Base-by-base conservation (phyloP, 2,113 vertebrate species). In the Triplophysa rosa region DNA sequence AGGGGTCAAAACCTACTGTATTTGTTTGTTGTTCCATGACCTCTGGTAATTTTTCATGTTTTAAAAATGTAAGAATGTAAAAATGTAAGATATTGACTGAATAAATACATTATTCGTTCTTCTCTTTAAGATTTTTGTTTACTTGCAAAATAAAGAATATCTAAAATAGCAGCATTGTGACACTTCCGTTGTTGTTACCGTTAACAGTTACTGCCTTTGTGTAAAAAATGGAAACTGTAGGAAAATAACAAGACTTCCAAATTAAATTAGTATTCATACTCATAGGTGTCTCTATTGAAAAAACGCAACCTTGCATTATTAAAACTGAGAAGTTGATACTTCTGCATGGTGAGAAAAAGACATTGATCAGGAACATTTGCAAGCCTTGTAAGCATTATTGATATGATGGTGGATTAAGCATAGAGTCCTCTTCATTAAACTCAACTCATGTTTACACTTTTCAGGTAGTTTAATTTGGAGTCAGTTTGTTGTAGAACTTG, bases 231-330 rank as follows among this genome's bases (percentile, higher is more conserved):
- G 61, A 69, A 83, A 84, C 77, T 81, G 84, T 73, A 29, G 81
- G 77, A 74, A 81, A 79, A 84, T 81, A 78, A 83, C 81, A 49
- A 84, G 33, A 73, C 75, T 29, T 79, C 67, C 66, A 76, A 83
- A 84, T 83, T 80, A 37, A 77, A 52, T 78, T 79, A 16, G 69
- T 62, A 67, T 84, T 87, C 76, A 42, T 64, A 62, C 80, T 83
- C 40, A 4, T 26, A 78, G 54, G 79, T 82, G 81, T 89, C 87
- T 80, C 73, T 74, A 82, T 85, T 88, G 87, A 78, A 65, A 70
- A 67, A 79, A 64, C 61, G 80, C 67, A n/a, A 77, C 65, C 19
- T 77, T 82, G n/a, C n/a, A 80, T 61, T 66, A 66, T 72, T 80
- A 74, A 49, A 61, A 49, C 52, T 23, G 33, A 33, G 26, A 33